Evolutionary conservation across 2,113 vertebrate genomes (phyloP), one percentile per base, ranked within the genome.

Genomic region (Rhegmatorhina hoffmannsi): DNA sequence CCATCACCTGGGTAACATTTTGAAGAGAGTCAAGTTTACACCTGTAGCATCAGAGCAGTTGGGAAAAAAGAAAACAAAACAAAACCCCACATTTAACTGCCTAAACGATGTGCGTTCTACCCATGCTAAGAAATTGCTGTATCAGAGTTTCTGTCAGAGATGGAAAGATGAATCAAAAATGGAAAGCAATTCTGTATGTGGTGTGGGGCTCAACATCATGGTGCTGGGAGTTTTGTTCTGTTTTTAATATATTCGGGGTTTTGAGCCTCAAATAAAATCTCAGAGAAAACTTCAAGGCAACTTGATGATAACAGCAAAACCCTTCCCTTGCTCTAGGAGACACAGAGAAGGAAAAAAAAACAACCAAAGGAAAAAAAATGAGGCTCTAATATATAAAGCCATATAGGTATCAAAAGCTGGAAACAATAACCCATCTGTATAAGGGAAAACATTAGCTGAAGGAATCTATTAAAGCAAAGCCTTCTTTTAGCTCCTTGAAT

Each of bases 391-490:
- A 77, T n/a, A 90, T 60, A 94, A 95, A 92, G 60, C 60, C 34
- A 29, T 46, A 73, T 81, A 87, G 89, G 69, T 90, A 58, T 94
- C 52, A 92, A 87, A 90, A 94, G 62, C 81, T 96, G 91, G 93
- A 96, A 97, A 97, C 84, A 97, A 97, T 97, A 96, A 97, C 52
- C 89, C 79, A 91, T 91, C 75, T 96, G 87, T 96, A 96, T 83
- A 88, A 94, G 84, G 77, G 59, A 97, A 91, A 96, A 88, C 36
- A 85, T 89, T 89, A 96, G 70, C 91, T 89, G 91, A 95, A 95
- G 93, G 93, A 96, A 96, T 63, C 91, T 89, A 95, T 97, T 97
- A 95, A 89, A 96, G 86, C 38, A 94, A 95, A 97, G 84, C 53
- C 75, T 87, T 81, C 81, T 90, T 94, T 97, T 93, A 96, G 94